Conservation (phyloP, 2,113 vertebrate genomes). For the Promerops cafer region DNA sequence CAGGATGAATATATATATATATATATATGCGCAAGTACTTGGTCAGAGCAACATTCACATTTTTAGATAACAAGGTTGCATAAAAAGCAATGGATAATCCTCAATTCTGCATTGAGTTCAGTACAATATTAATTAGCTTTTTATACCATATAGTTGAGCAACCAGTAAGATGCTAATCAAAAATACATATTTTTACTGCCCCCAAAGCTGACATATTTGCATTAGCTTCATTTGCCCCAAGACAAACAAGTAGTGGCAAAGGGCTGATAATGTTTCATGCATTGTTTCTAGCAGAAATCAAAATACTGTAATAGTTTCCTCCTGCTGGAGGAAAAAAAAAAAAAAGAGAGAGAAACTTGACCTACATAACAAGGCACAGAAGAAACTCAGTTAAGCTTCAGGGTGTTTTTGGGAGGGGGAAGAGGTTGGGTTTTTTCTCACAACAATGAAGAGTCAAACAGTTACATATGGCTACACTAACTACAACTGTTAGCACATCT, state of each 20-base stretch:
- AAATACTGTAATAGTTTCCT: constrained; percentile 39
- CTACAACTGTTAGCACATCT: background rate
- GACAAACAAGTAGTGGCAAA: constrained; percentile 4
- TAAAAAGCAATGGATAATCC: background rate
- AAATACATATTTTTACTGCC: background rate
- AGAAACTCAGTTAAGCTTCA: constrained; percentile 28
- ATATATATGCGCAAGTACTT: background rate
- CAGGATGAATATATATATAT: background rate
- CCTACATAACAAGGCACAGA: constrained; percentile 38
- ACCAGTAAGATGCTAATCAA: background rate
- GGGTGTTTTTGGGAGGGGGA: background rate
- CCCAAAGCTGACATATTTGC: background rate
- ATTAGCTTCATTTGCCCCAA: background rate
- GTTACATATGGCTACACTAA: background rate
- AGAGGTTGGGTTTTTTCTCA: background rate
- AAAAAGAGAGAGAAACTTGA: constrained; percentile 7
- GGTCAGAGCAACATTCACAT: background rate
- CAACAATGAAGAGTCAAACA: background rate
- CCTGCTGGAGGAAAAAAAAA: background rate
- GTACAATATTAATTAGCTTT: background rate
- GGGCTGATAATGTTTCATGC: background rate
- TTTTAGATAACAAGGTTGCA: background rate
- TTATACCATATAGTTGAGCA: background rate
- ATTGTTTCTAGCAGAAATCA: constrained; percentile 44
- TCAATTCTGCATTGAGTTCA: background rate